Evolutionary conservation across 2,113 vertebrate species (phyloP).

Genomic region (Thalassoma bifasciatum): DNA sequence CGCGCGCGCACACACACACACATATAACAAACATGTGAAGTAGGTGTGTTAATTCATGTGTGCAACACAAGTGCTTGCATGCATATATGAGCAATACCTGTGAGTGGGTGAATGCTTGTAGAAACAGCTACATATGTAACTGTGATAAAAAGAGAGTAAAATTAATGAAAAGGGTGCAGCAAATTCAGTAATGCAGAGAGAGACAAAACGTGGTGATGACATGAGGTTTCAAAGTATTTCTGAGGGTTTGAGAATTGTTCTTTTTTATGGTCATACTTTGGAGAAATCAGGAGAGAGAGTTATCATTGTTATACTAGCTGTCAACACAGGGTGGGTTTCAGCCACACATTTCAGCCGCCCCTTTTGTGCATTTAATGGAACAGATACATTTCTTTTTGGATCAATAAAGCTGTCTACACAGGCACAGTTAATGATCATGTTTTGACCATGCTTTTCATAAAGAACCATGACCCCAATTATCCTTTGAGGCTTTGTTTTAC

Average conservation of each 20-base stretch:
- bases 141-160: slow-evolving; percentile 13
- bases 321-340: background rate
- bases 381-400: slow-evolving; percentile 1
- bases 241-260: background rate
- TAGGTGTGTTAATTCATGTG: slow-evolving; percentile 43
- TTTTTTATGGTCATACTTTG: background rate
- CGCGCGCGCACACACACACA: slow-evolving; percentile 35
- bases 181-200: background rate
- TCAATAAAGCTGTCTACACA: slow-evolving; percentile 1
- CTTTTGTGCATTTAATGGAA: background rate
- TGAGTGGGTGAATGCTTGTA: slow-evolving; percentile 5
- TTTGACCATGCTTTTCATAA: background rate
- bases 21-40: slow-evolving; percentile 9
- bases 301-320: background rate
- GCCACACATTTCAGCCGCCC: background rate
- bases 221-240: background rate
- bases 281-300: background rate
- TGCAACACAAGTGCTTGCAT: slow-evolving; percentile 34
- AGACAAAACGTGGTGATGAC: slow-evolving; percentile 11
- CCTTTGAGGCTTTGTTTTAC: background rate
- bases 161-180: background rate
- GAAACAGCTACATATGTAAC: slow-evolving; percentile 14
- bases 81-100: slow-evolving; percentile 9
- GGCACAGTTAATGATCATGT: background rate
- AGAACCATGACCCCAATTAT: background rate